Base-by-base conservation (phyloP, 2,888 invertebrate genomes). In the Dryocosmus kuriphilus region DNA sequence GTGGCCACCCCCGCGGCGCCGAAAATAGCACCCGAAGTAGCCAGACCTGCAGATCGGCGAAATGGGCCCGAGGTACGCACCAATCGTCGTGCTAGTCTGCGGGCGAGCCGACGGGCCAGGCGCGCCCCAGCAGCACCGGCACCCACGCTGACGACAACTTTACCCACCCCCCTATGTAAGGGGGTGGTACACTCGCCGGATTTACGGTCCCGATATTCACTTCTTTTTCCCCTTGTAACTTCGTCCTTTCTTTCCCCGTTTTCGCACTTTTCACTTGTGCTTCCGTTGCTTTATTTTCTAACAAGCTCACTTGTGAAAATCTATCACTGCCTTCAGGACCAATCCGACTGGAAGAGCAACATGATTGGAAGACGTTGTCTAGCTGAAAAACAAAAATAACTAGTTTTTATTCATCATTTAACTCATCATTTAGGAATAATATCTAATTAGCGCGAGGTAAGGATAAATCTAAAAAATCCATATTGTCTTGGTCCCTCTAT, bases 81-180 rank as follows among this genome's bases (percentile, higher is more conserved):
- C 92, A 92, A 84, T 92, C 90, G 89, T 84, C 90, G 89, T 82
- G 88, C 89, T 84, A 90, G 86, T 87, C 89, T 87, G 81, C 90
- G 91, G 86, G 90, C 90, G 86, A 91, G 88, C 88, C 89, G 89
- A 93, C 88, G 93, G 93, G 90, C 94, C 93, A 92, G 93, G 93
- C 94, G 94, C 94, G 93, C 94, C 94, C 94, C 94, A 93, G 93
- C 93, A 93, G 93, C 93, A 93, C 93, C 94, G 93, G 90, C 93
- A 93, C 92, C 93, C 94, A 93, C 94, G 92, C 93, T 94, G 89
- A 93, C 89, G 87, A 86, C 88, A 87, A 88, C 89, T 86, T 87
- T 89, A 88, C 89, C 89, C 91, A 91, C 90, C 94, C 92, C 93
- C 94, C 92, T 92, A 89, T 92, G 92, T 91, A 92, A 94, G 93